Evolutionary conservation across 2,797 vertebrate species (phyloP), one percentile per base, ranked within the genome.

Genomic region (Apogon hyalosoma): DNA sequence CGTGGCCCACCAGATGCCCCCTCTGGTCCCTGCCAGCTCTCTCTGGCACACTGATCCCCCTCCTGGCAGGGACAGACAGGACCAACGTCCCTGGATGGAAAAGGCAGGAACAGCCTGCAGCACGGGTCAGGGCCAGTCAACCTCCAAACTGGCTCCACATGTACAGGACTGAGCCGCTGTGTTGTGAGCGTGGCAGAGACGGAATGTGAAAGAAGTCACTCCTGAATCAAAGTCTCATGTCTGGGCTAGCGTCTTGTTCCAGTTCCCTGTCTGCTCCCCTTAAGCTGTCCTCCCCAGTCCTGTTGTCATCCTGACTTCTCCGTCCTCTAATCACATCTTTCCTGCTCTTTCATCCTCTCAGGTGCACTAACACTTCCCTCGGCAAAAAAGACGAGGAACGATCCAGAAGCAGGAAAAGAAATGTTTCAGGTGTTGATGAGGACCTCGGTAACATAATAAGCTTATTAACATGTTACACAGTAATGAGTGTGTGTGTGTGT

Each of bases 41-140:
- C 59, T 59, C 82, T 88, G 86, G 88, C 86, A 83, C 58, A 63
- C 65, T 7, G 39, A 63, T 41, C 40, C 55, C 55, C 73, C 50
- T 49, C 52, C 84, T 90, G 87, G 87, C 86, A 86, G 57, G 31
- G 49, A 65, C 77, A 72, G 69, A 82, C 75, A 83, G 58, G 69
- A 86, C 33, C 24, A 46, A 64, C 60, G 70, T 77, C 76, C 77
- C 87, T 85, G 79, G 86, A 87, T 67, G 69, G 66, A 81, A 73
- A 75, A 82, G 70, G 73, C 72, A 76, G 75, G 56, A 75, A 62
- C 53, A 54, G 70, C 68, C 45, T 33, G n/a, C 77, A 63, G 73
- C 77, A 55, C 11, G 15, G 77, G 83, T 86, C 82, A 85, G 74
- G 80, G 84, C 79, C 60, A 45, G 64, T 71, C 58, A 59, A 64